Evolutionary conservation across 2,797 vertebrate species (phyloP), one percentile per base, ranked within the genome.

Genomic region (Cetoscarus ocellatus): DNA sequence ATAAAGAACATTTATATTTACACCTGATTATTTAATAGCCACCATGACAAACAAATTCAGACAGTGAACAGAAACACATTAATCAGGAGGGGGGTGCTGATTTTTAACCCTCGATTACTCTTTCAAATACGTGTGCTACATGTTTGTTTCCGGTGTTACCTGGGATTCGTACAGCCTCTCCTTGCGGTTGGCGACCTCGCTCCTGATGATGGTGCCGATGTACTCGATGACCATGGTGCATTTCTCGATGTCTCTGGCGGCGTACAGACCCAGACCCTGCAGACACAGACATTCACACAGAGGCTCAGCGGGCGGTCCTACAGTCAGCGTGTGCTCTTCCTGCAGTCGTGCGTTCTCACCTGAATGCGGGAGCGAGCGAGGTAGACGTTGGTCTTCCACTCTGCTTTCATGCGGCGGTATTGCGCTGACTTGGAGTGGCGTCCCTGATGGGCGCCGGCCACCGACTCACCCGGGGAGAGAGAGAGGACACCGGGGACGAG

Each of bases 141-240:
- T 35, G 18, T 40, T 35, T 5, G 15, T 6, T 18, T 18, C n/a
- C 35, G 8, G n/a, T 4, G 27, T 70, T 89, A 98, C 98, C 97
- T 99, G 97, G 3, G 96, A 94, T 80, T 99, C 97, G 2, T 99
- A 99, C 44, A 98, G 95, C 70, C 98, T 96, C 94, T 99, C 98
- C 45, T 97, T 98, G 39, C 97, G 94, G 93, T 99, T 97, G 36
- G 98, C 98, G 0, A 99, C 97, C 85, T 99, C 98, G 0, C 97
- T 99, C 45, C 98, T 95, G 87, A 99, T 99, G 89, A 99, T 96
- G 0, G 97, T 97, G 62, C 98, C 98, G 0, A 99, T 99, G 78
- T 99, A 99, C 71, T 99, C 98, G 6, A 99, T 99, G 90, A 99
- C 96, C 98, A 99, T 99, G 76, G 97, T 99, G 96, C 97, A 97